Conservation (phyloP, 2,797 vertebrate species). For the Toxotes lorentzi region DNA sequence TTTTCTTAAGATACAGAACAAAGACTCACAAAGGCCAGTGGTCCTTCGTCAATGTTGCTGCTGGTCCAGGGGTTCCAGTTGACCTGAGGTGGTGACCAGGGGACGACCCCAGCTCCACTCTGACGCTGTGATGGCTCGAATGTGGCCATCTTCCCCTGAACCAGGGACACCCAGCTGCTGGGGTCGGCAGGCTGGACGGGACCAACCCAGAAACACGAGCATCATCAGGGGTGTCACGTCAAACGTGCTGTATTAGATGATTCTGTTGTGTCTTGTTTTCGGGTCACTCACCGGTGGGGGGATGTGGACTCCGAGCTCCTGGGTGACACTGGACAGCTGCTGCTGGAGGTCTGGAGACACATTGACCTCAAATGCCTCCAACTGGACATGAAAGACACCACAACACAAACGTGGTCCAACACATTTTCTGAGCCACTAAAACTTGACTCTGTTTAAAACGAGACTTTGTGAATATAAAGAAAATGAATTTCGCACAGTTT, state of each 20-base stretch:
- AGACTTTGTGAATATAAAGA: too few relatives aligned
- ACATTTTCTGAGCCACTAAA: neutral
- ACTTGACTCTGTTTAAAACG: neutral
- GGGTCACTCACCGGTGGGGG: constrained; percentile 78
- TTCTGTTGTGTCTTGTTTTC: neutral
- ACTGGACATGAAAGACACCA: constrained; percentile 71
- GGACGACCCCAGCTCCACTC: constrained; percentile 89
- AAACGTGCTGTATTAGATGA: neutral
- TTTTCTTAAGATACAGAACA: too few relatives aligned
- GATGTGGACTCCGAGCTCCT: constrained; percentile 88
- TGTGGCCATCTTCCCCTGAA: constrained; percentile 90
- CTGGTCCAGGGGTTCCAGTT: constrained; percentile 99
- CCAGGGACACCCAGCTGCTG: constrained; percentile 85
- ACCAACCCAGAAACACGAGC: neutral
- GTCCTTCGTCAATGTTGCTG: constrained; percentile 97
- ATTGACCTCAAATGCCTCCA: constrained; percentile 89
- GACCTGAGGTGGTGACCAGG: constrained; percentile 97
- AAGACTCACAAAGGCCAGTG: constrained; percentile 78
- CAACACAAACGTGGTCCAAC: neutral
- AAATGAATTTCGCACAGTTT: constrained; percentile 80
- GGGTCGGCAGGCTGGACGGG: constrained; percentile 85
- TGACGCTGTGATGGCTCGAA: constrained; percentile 95
- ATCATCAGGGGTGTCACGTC: neutral
- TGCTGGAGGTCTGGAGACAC: constrained; percentile 87
- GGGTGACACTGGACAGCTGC: constrained; percentile 82